Conservation (phyloP, 64 coral and sea anemone species). For the Dendronephthya gigantea region DNA sequence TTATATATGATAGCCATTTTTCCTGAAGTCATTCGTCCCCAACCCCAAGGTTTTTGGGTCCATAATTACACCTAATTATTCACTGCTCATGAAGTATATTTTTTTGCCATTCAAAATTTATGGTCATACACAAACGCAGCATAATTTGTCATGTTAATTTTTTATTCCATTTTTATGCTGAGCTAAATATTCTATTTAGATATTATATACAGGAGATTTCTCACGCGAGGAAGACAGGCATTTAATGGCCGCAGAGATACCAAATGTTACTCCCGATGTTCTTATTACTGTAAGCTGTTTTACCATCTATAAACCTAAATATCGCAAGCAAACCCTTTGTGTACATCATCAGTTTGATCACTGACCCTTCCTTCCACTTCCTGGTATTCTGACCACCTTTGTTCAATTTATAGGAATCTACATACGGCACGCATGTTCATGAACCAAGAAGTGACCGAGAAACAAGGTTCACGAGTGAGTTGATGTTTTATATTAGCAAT, state of each 20-base stretch:
- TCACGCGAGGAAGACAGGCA: slow-evolving; percentile 96
- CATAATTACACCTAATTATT: too few species aligned
- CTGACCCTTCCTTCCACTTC: too few species aligned
- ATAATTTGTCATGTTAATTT: background rate
- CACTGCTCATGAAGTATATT: too few species aligned
- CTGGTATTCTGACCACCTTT: background rate
- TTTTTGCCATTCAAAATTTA: too few species aligned
- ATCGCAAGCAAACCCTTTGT: too few species aligned
- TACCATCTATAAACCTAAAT: too few species aligned
- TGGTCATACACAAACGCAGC: too few species aligned
- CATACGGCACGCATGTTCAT: slow-evolving; percentile 96
- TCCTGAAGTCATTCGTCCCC: background rate
- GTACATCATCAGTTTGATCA: too few species aligned
- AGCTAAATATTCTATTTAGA: slow-evolving; percentile 27
- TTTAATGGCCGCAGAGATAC: slow-evolving; percentile 97
- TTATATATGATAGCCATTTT: too few species aligned
- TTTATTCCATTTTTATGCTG: background rate
- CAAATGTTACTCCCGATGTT: slow-evolving; percentile 82
- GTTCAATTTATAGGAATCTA: slow-evolving; percentile 60
- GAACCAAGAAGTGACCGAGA: slow-evolving; percentile 93
- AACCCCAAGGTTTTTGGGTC: background rate
- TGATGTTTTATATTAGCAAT: background rate
- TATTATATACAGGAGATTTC: slow-evolving; percentile 99
- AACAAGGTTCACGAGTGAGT: slow-evolving; percentile 83
- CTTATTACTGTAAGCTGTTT: slow-evolving; percentile 79